Percentiles rank a stretch among this genome's conserved stretches.
These are phyloP conservation scores for Mormyrus hasselquistii DNA, from an alignment of 2,797 vertebrate genomes.

Conservation along the genomic window DNA sequence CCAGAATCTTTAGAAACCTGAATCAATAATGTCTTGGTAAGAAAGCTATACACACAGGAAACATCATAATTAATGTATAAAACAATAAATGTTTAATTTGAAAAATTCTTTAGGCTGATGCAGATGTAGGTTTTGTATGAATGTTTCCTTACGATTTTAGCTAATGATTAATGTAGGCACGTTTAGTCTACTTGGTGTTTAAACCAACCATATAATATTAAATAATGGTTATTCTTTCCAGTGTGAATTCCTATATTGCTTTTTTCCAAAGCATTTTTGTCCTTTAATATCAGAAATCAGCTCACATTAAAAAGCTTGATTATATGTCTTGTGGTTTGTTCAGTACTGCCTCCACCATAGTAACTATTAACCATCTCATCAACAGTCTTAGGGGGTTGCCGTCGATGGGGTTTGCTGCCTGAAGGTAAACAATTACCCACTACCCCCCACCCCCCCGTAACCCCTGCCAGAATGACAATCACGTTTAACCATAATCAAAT, in stretches of 20 bases:
- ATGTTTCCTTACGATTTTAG: neutral
- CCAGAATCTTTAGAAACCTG: neutral
- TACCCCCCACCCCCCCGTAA: neutral
- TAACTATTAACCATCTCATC: constrained; percentile 50
- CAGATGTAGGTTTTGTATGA: neutral
- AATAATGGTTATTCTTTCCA: neutral
- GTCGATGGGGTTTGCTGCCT: constrained; percentile 45
- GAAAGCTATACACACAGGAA: neutral
- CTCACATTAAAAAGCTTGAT: neutral
- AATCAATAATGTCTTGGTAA: neutral
- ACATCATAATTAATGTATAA: neutral
- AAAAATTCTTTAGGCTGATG: neutral
- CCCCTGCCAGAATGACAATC: constrained; percentile 17
- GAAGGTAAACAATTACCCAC: constrained; percentile 6
- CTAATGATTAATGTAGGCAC: neutral
- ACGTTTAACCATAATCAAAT: constrained; percentile 41
- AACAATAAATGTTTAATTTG: neutral
- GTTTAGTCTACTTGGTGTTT: neutral
- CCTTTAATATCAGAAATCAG: neutral
- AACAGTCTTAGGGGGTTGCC: constrained; percentile 40
- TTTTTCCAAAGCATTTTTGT: neutral
- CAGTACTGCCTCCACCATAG: constrained; percentile 34
- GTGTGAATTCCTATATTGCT: neutral
- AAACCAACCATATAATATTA: neutral
- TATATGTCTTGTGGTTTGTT: neutral